These are phyloP conservation scores for Sebastes minor DNA, from an alignment of 2,797 vertebrate species.

Conservation along the genomic window DNA sequence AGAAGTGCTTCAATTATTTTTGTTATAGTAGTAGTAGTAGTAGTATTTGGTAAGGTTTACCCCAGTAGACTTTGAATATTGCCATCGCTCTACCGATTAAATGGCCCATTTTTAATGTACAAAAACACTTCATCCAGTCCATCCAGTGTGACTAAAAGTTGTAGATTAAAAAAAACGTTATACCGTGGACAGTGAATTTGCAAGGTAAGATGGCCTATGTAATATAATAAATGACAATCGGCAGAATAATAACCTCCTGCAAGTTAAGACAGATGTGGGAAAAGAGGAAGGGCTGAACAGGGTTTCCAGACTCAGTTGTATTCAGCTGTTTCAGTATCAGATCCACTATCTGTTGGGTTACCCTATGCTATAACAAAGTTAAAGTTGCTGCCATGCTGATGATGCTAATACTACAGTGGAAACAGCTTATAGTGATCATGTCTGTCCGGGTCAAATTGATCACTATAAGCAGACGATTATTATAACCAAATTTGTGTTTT, in stretches of 20 bases:
- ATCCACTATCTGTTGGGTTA: neutral
- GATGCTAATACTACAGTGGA: neutral
- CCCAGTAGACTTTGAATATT: neutral
- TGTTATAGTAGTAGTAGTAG: too few species aligned
- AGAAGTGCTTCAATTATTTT: neutral
- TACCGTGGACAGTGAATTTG: neutral
- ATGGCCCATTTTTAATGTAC: neutral
- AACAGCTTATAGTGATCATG: too few species aligned
- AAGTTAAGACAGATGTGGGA: neutral
- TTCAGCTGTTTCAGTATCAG: slow-evolving; percentile 5
- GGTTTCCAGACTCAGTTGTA: neutral
- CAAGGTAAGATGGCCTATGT: neutral
- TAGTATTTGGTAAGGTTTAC: neutral
- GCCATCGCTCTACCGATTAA: neutral
- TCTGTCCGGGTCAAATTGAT: too few species aligned
- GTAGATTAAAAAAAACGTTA: neutral
- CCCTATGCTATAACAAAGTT: neutral
- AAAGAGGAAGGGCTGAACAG: neutral
- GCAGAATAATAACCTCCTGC: neutral
- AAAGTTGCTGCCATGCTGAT: neutral
- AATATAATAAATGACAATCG: neutral
- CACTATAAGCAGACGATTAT: too few species aligned
- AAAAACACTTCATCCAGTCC: neutral
- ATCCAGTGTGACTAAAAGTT: neutral
- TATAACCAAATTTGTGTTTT: too few species aligned